Percentiles rank a stretch among this genome's conserved stretches.
Conservation (phyloP, 2,888 invertebrate genomes). For the Brachynemurus nebulosus region DNA sequence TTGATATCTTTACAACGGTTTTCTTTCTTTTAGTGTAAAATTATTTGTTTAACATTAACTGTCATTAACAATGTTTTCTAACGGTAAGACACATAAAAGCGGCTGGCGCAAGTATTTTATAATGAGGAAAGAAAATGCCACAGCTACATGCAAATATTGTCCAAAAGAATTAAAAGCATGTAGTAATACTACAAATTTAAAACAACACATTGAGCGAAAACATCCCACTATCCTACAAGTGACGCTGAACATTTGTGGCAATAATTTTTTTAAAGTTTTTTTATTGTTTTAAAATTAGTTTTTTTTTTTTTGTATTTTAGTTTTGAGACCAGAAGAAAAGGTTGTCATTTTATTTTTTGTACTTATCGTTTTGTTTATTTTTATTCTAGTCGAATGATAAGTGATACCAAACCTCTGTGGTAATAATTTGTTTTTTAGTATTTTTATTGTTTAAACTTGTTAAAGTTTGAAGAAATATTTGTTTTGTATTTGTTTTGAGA, state of each 20-base stretch:
- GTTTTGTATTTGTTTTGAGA: not conserved
- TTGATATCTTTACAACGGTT: too few species aligned
- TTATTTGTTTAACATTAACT: too few species aligned
- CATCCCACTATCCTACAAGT: slow-evolving; percentile 7
- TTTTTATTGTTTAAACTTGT: not conserved
- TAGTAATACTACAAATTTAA: slow-evolving; percentile 8
- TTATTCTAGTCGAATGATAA: too few species aligned
- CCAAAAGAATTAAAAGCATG: slow-evolving; percentile 5
- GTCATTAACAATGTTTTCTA: not conserved
- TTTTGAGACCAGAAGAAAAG: too few species aligned
- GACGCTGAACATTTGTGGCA: not conserved
- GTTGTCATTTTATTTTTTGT: too few species aligned
- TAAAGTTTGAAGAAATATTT: not conserved
- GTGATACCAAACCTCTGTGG: too few species aligned
- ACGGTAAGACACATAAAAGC: slow-evolving; percentile 4
- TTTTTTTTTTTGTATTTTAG: too few species aligned
- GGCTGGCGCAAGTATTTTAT: slow-evolving; percentile 8
- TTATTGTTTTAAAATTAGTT: too few species aligned
- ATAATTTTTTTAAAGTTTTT: too few species aligned
- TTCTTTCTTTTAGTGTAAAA: too few species aligned
- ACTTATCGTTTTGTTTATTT: too few species aligned
- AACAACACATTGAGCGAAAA: slow-evolving; percentile 7
- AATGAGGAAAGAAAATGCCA: slow-evolving; percentile 6
- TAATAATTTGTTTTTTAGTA: too few species aligned
- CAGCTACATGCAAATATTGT: slow-evolving; percentile 4